These are phyloP conservation scores for Noctilio leporinus DNA, from an alignment of 2,113 vertebrate genomes.

Conservation along the genomic window DNA sequence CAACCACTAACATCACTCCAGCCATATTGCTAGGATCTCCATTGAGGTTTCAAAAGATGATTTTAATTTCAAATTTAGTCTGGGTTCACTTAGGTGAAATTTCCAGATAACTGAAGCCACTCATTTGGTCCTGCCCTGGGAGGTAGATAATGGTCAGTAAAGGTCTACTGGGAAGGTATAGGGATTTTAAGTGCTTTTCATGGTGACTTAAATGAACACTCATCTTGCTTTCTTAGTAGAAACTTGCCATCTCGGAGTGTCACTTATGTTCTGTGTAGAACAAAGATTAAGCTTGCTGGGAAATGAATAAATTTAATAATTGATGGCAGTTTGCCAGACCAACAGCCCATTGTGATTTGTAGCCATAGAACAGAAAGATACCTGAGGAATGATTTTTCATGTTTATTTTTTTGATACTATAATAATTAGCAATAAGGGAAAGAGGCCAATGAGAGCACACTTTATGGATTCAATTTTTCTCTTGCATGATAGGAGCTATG, in stretches of 20 bases:
- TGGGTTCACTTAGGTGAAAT: conserved; percentile 25
- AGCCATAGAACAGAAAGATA: conserved; percentile 38
- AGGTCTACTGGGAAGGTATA: not conserved
- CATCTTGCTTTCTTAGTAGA: conserved; percentile 38
- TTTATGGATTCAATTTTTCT: conserved; percentile 7
- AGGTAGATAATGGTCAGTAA: conserved; percentile 29
- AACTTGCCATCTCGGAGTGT: conserved; percentile 43
- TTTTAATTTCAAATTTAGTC: conserved; percentile 51
- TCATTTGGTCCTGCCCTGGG: not conserved
- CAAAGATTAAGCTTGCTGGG: conserved; percentile 56
- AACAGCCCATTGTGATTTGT: conserved; percentile 36
- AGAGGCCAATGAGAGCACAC: not conserved
- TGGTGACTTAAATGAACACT: conserved; percentile 49
- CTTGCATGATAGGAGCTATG: not conserved
- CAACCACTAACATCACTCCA: not conserved
- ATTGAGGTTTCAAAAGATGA: conserved; percentile 40
- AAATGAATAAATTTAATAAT: conserved; percentile 62
- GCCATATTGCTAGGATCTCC: conserved; percentile 30
- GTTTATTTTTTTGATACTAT: not conserved
- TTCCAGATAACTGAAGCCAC: conserved; percentile 12
- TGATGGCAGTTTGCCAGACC: conserved; percentile 34
- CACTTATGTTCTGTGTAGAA: conserved; percentile 38
- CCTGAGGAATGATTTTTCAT: conserved; percentile 38
- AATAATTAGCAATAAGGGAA: not conserved
- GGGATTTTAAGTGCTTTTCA: conserved; percentile 34